phyloP scores from a whole-genome alignment of 2,113 vertebrate species.

The crab-eating macaque (Macaca fascicularis) region T2T-MFA8v1.1 NC_088376.1:191592001-191592500 shows the following conservation, averaged over 20 bases:
- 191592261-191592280: background rate
- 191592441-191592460: background rate
- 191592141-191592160: background rate
- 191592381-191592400: constrained; percentile 17
- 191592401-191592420: background rate
- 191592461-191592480: background rate
- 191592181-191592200: background rate
- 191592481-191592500: background rate
- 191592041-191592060: background rate
- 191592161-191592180: background rate
- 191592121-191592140: background rate
- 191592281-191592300: background rate
- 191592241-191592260: background rate
- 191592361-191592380: background rate
- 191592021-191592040: background rate
- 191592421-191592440: background rate
- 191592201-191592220: background rate
- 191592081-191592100: background rate
- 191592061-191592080: background rate
- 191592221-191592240: background rate
- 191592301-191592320: background rate
- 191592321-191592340: background rate
- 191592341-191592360: background rate
- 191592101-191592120: background rate
- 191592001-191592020: background rate